These are phyloP conservation scores for Trilocha varians DNA, from an alignment of 2,888 invertebrate species.

Conservation along the genomic window DNA sequence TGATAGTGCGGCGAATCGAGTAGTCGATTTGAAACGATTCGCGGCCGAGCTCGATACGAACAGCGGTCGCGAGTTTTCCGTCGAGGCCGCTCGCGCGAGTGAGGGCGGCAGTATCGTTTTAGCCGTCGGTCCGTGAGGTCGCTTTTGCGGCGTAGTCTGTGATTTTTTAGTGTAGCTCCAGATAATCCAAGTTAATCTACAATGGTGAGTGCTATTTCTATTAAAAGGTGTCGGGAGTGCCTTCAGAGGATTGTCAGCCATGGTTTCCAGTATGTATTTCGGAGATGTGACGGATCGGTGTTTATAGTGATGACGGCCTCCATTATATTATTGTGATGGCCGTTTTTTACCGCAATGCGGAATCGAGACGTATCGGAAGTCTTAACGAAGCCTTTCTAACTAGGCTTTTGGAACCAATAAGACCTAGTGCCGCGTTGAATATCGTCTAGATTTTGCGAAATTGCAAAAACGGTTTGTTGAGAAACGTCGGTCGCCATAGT, in stretches of 20 bases:
- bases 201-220: constrained; percentile 72
- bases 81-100: constrained; percentile 67
- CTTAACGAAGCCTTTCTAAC: constrained; percentile 21
- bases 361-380: constrained; percentile 36
- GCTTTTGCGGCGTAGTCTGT: constrained; percentile 73
- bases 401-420: constrained; percentile 16
- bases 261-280: constrained; percentile 53
- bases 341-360: constrained; percentile 74
- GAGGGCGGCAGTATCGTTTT: constrained; percentile 75
- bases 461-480: constrained; percentile 35
- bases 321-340: constrained; percentile 72
- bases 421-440: constrained; percentile 18
- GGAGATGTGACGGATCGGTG: constrained; percentile 61
- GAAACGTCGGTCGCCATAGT: constrained; percentile 60
- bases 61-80: constrained; percentile 62
- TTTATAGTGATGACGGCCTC: constrained; percentile 72
- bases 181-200: constrained; percentile 75
- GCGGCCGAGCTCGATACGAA: constrained; percentile 56
- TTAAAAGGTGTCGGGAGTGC: constrained; percentile 52
- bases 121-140: constrained; percentile 71
- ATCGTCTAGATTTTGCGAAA: constrained; percentile 20
- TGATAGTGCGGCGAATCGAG: constrained; percentile 61
- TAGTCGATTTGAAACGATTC: constrained; percentile 63
- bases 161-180: constrained; percentile 75
- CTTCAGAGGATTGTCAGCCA: constrained; percentile 39